phyloP scores from a whole-genome alignment of 37 sponge, comb jelly and placozoan genomes.

The Hexactinellida sp. region DNA sequence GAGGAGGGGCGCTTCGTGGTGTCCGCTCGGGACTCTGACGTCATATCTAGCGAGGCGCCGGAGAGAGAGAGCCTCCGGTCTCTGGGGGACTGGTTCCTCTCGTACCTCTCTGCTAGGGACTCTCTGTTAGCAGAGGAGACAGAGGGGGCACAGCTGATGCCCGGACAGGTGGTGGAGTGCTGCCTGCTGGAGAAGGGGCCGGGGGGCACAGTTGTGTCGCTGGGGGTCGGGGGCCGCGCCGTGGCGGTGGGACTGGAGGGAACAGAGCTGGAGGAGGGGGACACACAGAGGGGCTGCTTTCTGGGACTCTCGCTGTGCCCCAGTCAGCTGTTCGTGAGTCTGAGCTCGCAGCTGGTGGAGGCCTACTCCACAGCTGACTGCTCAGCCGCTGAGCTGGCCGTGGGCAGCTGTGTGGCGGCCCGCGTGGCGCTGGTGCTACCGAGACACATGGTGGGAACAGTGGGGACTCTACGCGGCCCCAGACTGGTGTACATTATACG shows the following conservation, averaged over 20 bases:
- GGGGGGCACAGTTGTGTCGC: background rate
- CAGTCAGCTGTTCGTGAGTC: background rate
- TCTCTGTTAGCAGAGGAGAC: background rate
- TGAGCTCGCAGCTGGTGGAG: background rate
- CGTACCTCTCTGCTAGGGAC: background rate
- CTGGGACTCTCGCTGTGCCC: background rate
- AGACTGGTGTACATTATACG: conserved; percentile 3
- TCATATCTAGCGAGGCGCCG: background rate
- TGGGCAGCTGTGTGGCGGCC: background rate
- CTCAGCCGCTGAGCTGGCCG: background rate
- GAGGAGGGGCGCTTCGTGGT: background rate
- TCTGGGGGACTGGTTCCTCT: background rate
- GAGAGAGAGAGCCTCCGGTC: background rate
- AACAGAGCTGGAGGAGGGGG: background rate
- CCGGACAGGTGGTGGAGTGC: background rate
- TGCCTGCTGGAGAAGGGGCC: background rate
- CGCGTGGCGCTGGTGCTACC: background rate
- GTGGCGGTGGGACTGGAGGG: background rate
- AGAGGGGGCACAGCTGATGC: background rate
- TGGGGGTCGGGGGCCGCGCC: background rate
- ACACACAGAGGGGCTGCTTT: background rate
- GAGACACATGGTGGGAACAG: background rate
- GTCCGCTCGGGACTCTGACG: background rate
- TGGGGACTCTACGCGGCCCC: background rate
- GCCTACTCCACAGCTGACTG: background rate